These are phyloP conservation scores for Linepithema humile DNA, from an alignment of 1,140 invertebrate genomes.

Conservation along the genomic window DNA sequence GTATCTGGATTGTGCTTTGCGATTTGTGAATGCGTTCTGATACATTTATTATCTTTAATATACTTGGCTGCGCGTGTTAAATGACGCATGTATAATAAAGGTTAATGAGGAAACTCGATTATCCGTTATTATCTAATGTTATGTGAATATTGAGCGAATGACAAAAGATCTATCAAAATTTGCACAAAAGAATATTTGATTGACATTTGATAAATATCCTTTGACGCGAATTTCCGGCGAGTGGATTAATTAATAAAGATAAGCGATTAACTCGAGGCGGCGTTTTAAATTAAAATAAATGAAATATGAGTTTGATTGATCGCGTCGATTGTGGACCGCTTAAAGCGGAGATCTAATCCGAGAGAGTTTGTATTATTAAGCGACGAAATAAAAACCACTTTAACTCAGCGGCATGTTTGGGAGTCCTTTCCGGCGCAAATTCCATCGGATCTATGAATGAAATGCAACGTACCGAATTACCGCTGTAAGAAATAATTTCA, in stretches of 20 bases:
- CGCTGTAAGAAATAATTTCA: background rate
- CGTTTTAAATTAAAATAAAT: conserved; percentile 20
- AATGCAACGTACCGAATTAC: background rate
- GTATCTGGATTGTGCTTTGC: background rate
- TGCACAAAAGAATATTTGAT: background rate
- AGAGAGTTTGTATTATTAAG: background rate
- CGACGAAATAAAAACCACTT: background rate
- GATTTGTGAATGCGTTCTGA: background rate
- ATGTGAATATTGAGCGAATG: background rate
- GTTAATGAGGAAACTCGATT: conserved; percentile 24
- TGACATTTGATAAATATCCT: conserved; percentile 10
- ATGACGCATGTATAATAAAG: conserved; percentile 13
- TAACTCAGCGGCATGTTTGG: background rate
- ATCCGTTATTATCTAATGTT: conserved; percentile 4
- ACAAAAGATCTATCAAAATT: conserved; percentile 21
- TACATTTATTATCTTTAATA: background rate
- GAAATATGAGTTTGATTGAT: background rate
- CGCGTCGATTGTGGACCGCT: background rate
- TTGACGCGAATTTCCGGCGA: background rate
- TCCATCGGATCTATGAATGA: background rate
- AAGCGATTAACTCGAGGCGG: background rate
- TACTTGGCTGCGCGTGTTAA: background rate
- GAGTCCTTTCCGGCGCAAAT: background rate
- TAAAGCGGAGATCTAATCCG: background rate
- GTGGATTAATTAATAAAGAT: conserved; percentile 23